Evolutionary conservation across 2,888 invertebrate genomes (phyloP).

Genomic region (Adelphocoris suturalis): DNA sequence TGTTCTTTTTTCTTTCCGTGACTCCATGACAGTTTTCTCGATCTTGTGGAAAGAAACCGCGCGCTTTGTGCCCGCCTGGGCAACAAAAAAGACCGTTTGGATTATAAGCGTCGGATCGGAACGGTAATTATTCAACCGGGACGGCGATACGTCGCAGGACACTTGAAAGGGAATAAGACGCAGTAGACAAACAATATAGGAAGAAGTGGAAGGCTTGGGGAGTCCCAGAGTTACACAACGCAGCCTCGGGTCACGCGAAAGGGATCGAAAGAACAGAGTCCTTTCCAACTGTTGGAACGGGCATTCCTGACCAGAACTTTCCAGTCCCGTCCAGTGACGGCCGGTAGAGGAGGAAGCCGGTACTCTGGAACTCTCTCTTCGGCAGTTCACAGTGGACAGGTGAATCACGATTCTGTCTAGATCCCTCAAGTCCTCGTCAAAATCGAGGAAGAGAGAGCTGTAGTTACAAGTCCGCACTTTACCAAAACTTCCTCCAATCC

Average conservation of each 20-base stretch:
- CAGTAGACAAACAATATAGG: conserved; percentile 28
- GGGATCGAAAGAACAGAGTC: conserved; percentile 19
- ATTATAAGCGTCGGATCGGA: background rate
- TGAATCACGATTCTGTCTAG: conserved; percentile 34
- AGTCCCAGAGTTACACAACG: conserved; percentile 1
- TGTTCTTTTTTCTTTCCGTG: background rate
- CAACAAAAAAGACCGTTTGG: background rate
- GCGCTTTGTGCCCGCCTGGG: background rate
- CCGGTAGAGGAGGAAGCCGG: background rate
- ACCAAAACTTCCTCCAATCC: too few species aligned
- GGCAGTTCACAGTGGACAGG: conserved; percentile 17
- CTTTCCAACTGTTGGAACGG: conserved; percentile 32
- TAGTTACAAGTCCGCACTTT: too few species aligned
- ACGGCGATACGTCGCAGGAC: background rate
- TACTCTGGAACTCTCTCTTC: conserved; percentile 17
- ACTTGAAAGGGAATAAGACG: conserved; percentile 25
- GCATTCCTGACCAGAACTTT: conserved; percentile 8
- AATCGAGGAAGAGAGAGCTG: conserved; percentile 7
- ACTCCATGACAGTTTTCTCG: background rate
- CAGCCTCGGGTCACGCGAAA: background rate
- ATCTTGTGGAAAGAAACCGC: background rate
- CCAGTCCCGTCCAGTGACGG: conserved; percentile 21
- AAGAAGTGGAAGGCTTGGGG: background rate
- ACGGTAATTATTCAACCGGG: conserved; percentile 18
- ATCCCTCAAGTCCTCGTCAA: background rate